Evolutionary conservation across 2,113 vertebrate species (phyloP).

Genomic region (Tragulus kanchil): DNA sequence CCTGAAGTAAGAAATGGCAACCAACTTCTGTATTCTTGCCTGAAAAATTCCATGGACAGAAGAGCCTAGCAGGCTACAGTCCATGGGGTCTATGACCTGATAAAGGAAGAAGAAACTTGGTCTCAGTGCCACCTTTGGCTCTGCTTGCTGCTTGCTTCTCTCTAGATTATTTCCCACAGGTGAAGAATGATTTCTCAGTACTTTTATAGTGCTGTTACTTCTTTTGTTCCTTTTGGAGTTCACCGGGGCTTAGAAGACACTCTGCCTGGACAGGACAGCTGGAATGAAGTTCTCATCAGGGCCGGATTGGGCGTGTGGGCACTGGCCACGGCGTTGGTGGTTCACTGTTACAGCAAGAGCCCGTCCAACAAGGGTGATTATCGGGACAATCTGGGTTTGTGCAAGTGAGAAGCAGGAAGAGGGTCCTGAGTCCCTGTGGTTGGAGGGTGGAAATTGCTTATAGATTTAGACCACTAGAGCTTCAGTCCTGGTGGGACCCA

Average conservation of each 20-base stretch:
- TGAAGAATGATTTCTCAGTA: background rate
- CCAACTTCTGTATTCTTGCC: background rate
- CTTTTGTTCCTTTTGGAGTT: constrained; percentile 30
- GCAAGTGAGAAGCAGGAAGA: constrained; percentile 23
- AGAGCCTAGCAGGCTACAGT: background rate
- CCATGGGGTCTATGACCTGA: background rate
- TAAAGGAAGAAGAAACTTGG: constrained; percentile 31
- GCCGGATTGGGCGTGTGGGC: constrained; percentile 72
- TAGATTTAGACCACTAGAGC: background rate
- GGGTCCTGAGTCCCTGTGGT: background rate
- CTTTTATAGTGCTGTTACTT: background rate
- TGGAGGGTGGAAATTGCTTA: background rate
- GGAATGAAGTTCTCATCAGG: constrained; percentile 34
- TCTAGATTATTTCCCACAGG: background rate
- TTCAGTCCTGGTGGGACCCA: background rate
- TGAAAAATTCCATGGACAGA: background rate
- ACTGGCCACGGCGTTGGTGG: constrained; percentile 89
- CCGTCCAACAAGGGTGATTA: constrained; percentile 90
- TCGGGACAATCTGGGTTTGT: background rate
- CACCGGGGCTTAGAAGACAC: constrained; percentile 61
- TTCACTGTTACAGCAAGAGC: constrained; percentile 91
- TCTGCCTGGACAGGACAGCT: constrained; percentile 45
- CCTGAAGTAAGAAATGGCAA: background rate
- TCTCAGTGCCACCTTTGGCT: background rate
- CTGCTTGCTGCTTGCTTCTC: background rate